phyloP scores from a whole-genome alignment of 2,113 vertebrate species.

The Ophthalmolycus amberensis region DNA sequence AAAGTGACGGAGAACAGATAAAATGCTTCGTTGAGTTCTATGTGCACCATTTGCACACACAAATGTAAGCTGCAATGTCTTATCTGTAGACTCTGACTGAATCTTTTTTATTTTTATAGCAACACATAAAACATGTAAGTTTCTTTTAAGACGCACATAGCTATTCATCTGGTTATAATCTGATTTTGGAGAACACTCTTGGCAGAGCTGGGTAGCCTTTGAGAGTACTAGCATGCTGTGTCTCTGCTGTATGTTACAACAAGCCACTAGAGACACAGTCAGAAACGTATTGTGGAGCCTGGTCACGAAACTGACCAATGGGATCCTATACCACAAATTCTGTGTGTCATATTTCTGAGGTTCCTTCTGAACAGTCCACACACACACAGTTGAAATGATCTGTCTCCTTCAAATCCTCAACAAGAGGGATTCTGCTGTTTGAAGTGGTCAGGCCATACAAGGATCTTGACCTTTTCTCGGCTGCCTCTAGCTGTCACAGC shows the following conservation, averaged over 20 bases:
- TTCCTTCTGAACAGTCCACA: conserved; percentile 39
- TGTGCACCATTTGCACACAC: background rate
- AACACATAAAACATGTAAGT: background rate
- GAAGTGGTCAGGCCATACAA: conserved; percentile 56
- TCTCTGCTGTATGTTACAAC: background rate
- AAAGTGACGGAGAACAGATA: conserved; percentile 3
- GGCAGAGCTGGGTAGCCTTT: background rate
- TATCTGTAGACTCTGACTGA: background rate
- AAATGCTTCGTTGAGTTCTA: conserved; percentile 6
- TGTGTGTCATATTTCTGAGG: conserved; percentile 36
- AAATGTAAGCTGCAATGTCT: background rate
- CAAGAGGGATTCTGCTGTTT: conserved; percentile 61
- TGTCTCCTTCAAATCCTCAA: conserved; percentile 55
- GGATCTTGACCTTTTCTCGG: conserved; percentile 64
- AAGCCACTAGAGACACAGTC: background rate
- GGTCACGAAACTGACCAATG: conserved; percentile 20
- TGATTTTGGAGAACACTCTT: background rate
- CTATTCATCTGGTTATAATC: background rate
- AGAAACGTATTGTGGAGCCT: conserved; percentile 1
- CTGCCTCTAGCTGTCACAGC: conserved; percentile 39
- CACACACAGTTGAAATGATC: conserved; percentile 38
- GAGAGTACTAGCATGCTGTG: background rate
- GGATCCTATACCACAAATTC: conserved; percentile 34
- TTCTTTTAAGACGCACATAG: background rate
- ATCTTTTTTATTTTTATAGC: background rate